Conservation (phyloP, 2,888 invertebrate genomes). For the Boloria selene region DNA sequence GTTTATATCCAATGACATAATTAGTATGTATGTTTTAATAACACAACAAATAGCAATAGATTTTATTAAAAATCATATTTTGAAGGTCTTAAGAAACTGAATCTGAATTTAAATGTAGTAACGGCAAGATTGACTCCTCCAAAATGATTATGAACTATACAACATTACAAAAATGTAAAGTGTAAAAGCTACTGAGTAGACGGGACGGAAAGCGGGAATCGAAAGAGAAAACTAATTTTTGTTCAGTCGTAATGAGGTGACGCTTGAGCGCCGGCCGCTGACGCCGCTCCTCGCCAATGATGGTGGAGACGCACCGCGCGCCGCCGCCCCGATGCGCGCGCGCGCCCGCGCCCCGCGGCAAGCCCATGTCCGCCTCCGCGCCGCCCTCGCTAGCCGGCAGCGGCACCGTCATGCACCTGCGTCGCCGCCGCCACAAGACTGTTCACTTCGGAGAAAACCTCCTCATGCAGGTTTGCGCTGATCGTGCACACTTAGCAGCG, state of each 20-base stretch:
- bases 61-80: neutral
- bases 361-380: conserved; percentile 81
- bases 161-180: conserved; percentile 44
- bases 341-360: conserved; percentile 69
- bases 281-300: conserved; percentile 79
- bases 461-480: conserved; percentile 88
- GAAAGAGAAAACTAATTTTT: conserved; percentile 42
- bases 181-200: conserved; percentile 47
- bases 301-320: conserved; percentile 80
- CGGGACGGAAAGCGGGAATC: conserved; percentile 45
- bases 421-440: conserved; percentile 88
- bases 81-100: neutral
- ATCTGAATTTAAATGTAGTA: neutral
- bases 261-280: conserved; percentile 75
- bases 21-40: conserved; percentile 14
- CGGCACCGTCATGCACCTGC: conserved; percentile 82
- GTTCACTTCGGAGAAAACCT: conserved; percentile 91
- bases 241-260: conserved; percentile 72
- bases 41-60: conserved; percentile 17
- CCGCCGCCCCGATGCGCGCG: conserved; percentile 75
- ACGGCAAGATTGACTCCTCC: neutral
- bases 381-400: conserved; percentile 80
- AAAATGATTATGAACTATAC: conserved; percentile 42
- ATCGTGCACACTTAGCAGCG: conserved; percentile 82
- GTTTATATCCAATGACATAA: neutral